phyloP scores from a whole-genome alignment of 2,797 vertebrate genomes.

The Halcyon chelicuti region DNA sequence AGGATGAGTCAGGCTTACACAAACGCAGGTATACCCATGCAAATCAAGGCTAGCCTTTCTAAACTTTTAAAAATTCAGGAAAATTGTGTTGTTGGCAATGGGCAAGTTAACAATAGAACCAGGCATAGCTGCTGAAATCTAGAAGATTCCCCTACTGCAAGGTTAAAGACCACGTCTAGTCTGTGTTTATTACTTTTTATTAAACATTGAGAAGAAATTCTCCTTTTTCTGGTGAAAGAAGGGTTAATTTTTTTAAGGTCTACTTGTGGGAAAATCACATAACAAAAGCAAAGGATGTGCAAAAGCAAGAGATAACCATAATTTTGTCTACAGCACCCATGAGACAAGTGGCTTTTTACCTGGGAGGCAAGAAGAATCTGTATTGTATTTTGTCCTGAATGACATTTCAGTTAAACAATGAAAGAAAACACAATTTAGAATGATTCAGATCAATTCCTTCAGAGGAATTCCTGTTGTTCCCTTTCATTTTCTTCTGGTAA shows the following conservation, averaged over 20 bases:
- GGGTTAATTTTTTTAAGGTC: background rate
- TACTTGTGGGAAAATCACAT: background rate
- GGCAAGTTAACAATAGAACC: background rate
- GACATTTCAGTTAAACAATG: background rate
- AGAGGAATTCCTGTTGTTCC: background rate
- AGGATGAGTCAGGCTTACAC: background rate
- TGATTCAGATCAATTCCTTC: background rate
- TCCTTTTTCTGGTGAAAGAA: background rate
- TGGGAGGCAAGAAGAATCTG: background rate
- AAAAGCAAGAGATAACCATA: background rate
- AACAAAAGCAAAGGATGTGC: background rate
- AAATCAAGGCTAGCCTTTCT: background rate
- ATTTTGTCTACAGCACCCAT: background rate
- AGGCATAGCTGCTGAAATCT: background rate
- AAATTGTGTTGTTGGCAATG: background rate
- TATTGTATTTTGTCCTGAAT: background rate
- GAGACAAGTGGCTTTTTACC: background rate
- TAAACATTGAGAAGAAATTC: background rate
- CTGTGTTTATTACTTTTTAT: background rate
- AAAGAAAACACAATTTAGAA: background rate
- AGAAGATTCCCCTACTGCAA: background rate
- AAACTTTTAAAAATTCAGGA: background rate
- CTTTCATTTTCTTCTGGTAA: background rate
- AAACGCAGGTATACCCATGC: fast-evolving
- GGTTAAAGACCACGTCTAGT: background rate